Evolutionary conservation across 2,888 invertebrate genomes (phyloP).

Genomic region (Clivina fossor): DNA sequence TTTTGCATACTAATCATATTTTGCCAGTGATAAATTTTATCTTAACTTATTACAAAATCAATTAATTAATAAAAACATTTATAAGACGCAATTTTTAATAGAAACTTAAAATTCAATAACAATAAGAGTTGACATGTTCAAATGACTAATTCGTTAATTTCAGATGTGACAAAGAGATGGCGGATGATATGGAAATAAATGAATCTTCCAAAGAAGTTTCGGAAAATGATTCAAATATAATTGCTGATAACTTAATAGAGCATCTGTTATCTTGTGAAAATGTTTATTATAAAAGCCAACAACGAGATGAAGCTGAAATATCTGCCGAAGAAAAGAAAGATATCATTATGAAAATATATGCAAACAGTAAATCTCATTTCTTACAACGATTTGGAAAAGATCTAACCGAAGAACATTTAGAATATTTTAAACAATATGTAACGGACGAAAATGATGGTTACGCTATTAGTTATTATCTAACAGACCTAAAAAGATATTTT

Average conservation of each 20-base stretch:
- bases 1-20: too few relatives aligned
- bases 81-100: background rate
- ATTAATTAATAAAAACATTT: background rate
- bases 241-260: conserved; percentile 62
- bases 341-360: conserved; percentile 66
- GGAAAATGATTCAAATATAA: conserved; percentile 46
- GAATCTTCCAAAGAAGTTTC: conserved; percentile 27
- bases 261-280: conserved; percentile 63
- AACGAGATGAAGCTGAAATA: conserved; percentile 75
- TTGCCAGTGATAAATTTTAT: too few relatives aligned
- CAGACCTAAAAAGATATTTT: conserved; percentile 61
- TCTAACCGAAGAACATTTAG: conserved; percentile 67
- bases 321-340: conserved; percentile 67
- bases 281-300: conserved; percentile 79
- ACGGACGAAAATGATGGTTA: conserved; percentile 53
- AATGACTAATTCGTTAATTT: background rate
- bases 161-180: conserved; percentile 17
- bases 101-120: background rate
- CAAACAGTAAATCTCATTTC: conserved; percentile 69
- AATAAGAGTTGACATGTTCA: background rate
- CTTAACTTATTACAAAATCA: too few relatives aligned
- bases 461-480: conserved; percentile 65
- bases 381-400: conserved; percentile 75
- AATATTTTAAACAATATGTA: conserved; percentile 62
- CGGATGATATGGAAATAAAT: conserved; percentile 15